These are phyloP conservation scores for Archaeoteleia sp. DNA, from an alignment of 2,888 invertebrate species.

Conservation along the genomic window DNA sequence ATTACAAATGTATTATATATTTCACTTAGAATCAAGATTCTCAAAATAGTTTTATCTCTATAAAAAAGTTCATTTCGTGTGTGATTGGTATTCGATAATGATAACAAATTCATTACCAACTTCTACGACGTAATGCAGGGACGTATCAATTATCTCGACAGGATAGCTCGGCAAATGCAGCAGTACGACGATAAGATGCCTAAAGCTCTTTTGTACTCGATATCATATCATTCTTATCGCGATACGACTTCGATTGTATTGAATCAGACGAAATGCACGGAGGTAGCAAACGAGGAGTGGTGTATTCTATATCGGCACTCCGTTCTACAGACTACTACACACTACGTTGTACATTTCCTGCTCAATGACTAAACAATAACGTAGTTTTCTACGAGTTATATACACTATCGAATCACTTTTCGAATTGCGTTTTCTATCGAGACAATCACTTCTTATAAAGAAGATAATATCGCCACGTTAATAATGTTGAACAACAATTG, in stretches of 20 bases:
- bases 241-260: slow-evolving; percentile 18
- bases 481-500: too few species aligned
- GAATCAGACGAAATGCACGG: background rate
- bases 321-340: slow-evolving; percentile 19
- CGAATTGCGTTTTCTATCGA: slow-evolving; percentile 67
- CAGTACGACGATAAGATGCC: slow-evolving; percentile 28
- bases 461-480: slow-evolving; percentile 5
- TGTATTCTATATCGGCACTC: slow-evolving; percentile 27
- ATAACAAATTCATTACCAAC: slow-evolving; percentile 6
- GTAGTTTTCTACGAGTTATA: slow-evolving; percentile 41
- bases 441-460: slow-evolving; percentile 64
- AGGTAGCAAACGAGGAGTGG: slow-evolving; percentile 17
- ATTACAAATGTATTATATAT: too few species aligned
- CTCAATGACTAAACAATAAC: slow-evolving; percentile 51
- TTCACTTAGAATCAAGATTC: too few species aligned
- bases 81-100: too few species aligned
- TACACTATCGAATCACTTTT: slow-evolving; percentile 32
- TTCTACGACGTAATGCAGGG: slow-evolving; percentile 18
- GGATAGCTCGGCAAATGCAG: slow-evolving; percentile 12
- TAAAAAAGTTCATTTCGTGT: too few species aligned
- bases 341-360: slow-evolving; percentile 33
- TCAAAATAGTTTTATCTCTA: too few species aligned
- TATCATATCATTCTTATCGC: slow-evolving; percentile 28
- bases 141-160: slow-evolving; percentile 32
- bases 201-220: slow-evolving; percentile 39